Base-by-base conservation (phyloP, 2,888 invertebrate species). In the Eristalinus aeneus region DNA sequence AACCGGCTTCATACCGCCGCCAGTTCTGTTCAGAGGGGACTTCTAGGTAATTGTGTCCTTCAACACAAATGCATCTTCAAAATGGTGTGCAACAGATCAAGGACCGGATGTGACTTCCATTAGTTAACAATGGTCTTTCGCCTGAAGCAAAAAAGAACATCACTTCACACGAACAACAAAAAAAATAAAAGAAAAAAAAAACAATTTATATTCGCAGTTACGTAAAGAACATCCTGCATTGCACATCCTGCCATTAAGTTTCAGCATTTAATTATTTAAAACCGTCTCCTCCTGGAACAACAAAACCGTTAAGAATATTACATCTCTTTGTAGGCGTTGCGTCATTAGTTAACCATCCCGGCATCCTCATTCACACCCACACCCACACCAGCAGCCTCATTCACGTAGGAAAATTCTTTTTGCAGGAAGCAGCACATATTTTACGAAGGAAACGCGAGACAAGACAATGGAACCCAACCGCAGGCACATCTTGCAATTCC, bases 401-500 rank as follows among this genome's bases (percentile, higher is more conserved):
- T 39, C 56, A n/a, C 34, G 46, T 54, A 46, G 46, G 46, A 16
- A 27, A 53, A 22, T 20, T n/a, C 16, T 36, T 36, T 32, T 39
- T 23, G 20, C 20, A 10, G 67, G 65, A 72, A 72, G 39, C 53
- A 67, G 65, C 78, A 79, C 60, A 79, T 79, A 72, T 79, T 79
- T 79, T 72, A 67, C 11, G 36, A 72, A 73, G 27, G n/a, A 77
- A 76, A 77, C 78, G 46, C 73, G 60, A 39, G 46, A 73, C 73
- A 69, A 74, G 54, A 79, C 78, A 74, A 71, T 34, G 69, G 65
- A 32, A 71, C 36, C 20, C 27, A 79, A 75, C 79, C 69, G 36
- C 79, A 79, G 75, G 80, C 80, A 72, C 75, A 72, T 76, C 80
- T 75, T 84, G 64, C 68, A 64, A 85, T 85, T 80, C 85, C 76